Evolutionary conservation across 1,140 invertebrate genomes (phyloP).

Genomic region (Frieseomelitta varia): DNA sequence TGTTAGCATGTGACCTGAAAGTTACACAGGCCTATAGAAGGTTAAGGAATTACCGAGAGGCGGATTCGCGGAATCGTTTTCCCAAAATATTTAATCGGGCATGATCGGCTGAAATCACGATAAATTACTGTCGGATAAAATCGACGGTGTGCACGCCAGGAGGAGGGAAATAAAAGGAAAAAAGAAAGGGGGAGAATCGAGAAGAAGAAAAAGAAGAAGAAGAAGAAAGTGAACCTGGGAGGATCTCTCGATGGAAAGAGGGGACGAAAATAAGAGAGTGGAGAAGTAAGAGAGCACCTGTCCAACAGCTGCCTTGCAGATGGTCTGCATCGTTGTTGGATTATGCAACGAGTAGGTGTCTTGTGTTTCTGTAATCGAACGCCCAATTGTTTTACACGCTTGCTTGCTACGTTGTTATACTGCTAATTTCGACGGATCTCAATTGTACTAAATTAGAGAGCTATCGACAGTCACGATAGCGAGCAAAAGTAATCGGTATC

Average conservation of each 20-base stretch:
- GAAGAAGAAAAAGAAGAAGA: background rate
- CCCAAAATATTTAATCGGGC: conserved; percentile 36
- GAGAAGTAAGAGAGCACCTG: conserved; percentile 62
- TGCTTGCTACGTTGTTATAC: no score
- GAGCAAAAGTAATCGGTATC: no score
- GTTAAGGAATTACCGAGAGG: background rate
- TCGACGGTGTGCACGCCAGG: conserved; percentile 35
- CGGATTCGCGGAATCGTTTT: conserved; percentile 7
- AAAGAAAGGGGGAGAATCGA: background rate
- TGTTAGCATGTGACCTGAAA: no score
- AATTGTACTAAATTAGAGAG: background rate
- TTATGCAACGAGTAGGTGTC: conserved; percentile 64
- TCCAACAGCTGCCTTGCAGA: conserved; percentile 67
- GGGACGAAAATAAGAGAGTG: conserved; percentile 49
- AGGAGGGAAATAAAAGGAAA: conserved; percentile 29
- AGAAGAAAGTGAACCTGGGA: conserved; percentile 27
- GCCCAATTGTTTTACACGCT: conserved; percentile 10
- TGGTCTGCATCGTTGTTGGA: conserved; percentile 48
- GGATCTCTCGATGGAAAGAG: conserved; percentile 28
- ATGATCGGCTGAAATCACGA: conserved; percentile 45
- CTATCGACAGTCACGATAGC: no score
- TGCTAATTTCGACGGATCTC: background rate
- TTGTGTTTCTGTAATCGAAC: conserved; percentile 52
- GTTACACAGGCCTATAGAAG: no score
- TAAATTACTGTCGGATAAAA: conserved; percentile 66